phyloP scores from a whole-genome alignment of 2,113 vertebrate genomes.

The Mionectes macconnelli region DNA sequence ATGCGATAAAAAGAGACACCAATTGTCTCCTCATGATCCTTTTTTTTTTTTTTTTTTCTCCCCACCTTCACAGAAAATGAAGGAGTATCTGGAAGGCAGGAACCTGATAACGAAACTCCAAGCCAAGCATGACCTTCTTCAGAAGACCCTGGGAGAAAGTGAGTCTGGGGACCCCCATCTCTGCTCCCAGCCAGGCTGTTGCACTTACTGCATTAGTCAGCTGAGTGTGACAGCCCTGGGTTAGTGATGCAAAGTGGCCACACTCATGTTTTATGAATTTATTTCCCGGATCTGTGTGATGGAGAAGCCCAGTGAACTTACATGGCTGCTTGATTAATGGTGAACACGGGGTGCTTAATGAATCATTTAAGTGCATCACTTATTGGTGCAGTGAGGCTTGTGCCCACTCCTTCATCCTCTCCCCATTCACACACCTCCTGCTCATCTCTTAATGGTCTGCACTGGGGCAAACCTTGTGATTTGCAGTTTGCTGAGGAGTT shows the following conservation, averaged over 20 bases:
- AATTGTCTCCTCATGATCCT: background rate
- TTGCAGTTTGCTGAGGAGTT: background rate
- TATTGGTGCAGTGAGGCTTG: background rate
- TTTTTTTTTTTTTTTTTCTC: background rate
- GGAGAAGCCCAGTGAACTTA: background rate
- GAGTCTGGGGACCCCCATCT: conserved; percentile 66
- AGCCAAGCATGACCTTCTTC: conserved; percentile 94
- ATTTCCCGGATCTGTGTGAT: background rate
- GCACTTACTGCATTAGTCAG: background rate
- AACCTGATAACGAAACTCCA: conserved; percentile 98
- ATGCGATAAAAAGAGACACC: background rate
- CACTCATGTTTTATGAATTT: background rate
- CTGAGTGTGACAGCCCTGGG: background rate
- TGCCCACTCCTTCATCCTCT: background rate
- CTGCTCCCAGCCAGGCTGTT: background rate
- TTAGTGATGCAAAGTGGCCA: background rate
- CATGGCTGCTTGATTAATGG: conserved; percentile 20
- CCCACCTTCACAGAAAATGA: conserved; percentile 87
- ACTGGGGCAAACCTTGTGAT: background rate
- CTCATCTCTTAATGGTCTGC: background rate
- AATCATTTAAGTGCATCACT: conserved; percentile 17
- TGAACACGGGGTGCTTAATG: conserved; percentile 7
- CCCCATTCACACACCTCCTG: background rate
- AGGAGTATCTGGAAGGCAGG: conserved; percentile 96
- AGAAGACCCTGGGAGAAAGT: conserved; percentile 98